Base-by-base conservation (phyloP, 2,888 invertebrate genomes). In the Lithophane leautieri region DNA sequence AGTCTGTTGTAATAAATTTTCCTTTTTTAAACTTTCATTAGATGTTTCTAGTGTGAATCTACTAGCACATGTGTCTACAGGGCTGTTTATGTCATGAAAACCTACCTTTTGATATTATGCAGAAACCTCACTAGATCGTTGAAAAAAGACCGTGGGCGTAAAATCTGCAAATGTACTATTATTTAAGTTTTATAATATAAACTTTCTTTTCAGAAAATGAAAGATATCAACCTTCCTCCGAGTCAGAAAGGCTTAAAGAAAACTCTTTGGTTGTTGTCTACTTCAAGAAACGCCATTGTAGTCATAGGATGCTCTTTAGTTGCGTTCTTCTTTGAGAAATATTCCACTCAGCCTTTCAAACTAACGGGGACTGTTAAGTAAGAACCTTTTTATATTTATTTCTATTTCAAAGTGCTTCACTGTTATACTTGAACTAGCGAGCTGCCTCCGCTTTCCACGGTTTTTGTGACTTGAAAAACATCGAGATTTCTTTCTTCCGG, bases 271-370 rank as follows among this genome's bases (percentile, higher is more conserved):
- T 92, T 98, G 6, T 92, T 98, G 22, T 98, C 98, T 1, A 98
- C 98, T 0, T 98, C 98, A 0, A 97, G 99, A 77, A 99, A 99
- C 92, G 99, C 98, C 0, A 96, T 99, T 69, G 97, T 99, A 4
- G 99, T 99, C 0, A 94, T 99, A 14, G 88, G 97, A 0, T 98
- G 98, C 88, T 98, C 98, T 0, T 91, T 97, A 16, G 96, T 98
- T 47, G 98, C 98, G 0, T 98, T 97, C 90, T 95, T 97, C 83
- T 97, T 97, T 88, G 95, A 96, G 14, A 83, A 83, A 47, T 91
- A 94, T 52, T 94, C 95, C 52, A 92, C 91, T 42, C 96, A 97
- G 16, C 98, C 98, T 0, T 98, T 98, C 89, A 97, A 97, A 83
- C 96, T 98, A 40, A 98, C 98, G 1, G 98, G 98, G 76, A 97